Percentiles rank a stretch among this genome's conserved stretches.
Evolutionary conservation across 2,888 invertebrate species (phyloP).

Genomic region (Macaria liturata): DNA sequence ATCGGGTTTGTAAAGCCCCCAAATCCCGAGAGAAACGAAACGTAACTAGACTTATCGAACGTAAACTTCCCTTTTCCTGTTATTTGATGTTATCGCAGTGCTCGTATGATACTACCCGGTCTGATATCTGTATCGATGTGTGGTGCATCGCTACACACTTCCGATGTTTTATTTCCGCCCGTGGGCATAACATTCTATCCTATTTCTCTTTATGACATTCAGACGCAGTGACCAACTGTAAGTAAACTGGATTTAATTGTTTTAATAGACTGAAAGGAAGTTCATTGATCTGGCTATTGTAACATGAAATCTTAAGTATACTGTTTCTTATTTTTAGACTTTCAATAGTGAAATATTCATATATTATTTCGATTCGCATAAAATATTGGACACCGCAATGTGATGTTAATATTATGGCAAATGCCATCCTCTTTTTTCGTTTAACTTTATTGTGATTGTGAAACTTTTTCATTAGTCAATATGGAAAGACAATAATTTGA

Average conservation of each 20-base stretch:
- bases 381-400: no score
- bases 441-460: no score
- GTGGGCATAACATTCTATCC: slow-evolving; percentile 20
- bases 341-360: no score
- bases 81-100: slow-evolving; percentile 53
- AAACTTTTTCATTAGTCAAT: no score
- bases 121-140: slow-evolving; percentile 16
- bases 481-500: no score
- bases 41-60: slow-evolving; percentile 47
- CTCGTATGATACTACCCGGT: slow-evolving; percentile 38
- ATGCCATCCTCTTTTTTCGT: no score
- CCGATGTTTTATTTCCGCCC: slow-evolving; percentile 29
- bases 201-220: slow-evolving; percentile 36
- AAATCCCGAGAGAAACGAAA: slow-evolving; percentile 42
- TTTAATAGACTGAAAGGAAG: no score
- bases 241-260: neutral
- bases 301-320: no score
- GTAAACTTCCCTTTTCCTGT: slow-evolving; percentile 40
- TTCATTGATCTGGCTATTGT: no score
- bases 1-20: slow-evolving; percentile 34
- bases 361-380: no score
- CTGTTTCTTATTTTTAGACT: no score
- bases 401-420: no score
- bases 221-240: slow-evolving; percentile 27
- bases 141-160: slow-evolving; percentile 19